Base-by-base conservation (phyloP, 1,140 invertebrate genomes). In the Saccostrea glomerata region DNA sequence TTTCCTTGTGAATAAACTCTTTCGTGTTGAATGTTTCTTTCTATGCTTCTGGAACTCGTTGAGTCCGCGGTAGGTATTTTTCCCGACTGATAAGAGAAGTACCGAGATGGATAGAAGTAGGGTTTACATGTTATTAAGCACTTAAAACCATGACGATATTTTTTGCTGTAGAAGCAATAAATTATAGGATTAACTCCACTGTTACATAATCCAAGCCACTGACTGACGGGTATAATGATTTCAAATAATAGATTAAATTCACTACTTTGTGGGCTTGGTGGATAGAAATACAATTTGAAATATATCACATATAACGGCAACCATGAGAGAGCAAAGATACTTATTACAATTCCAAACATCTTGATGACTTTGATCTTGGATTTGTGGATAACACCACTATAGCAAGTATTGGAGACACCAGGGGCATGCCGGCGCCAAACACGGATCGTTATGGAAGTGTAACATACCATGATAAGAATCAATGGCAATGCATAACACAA, bases 161-260 rank as follows among this genome's bases (percentile, higher is more conserved):
- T 99, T 92, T 98, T 98, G 94, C 98, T 99, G 96, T 99, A 98
- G 94, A 98, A 98, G 0, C 98, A 98, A 95, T 99, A 99, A 20
- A 99, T 96, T 73, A 99, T 97, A 0, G 98, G 98, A 95, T 99
- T 99, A 90, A 99, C 98, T 96, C 98, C 99, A 47, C 98, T 98
- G 94, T 99, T 99, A 25, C 98, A 98, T 0, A 98, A 97, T 0
- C 98, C 98, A 3, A 99, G 95, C 98, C 98, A 99, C 95, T 99
- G 98, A 0, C 98, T 98, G 25, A 99, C 96, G 0, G 98, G 98
- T 0, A 95, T 97, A 0, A 97, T 97, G 4, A 98, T 96, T 13
- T 97, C 96, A 2, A 98, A 95, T 23, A 98, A 95, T 83, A 98
- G 97, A 0, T 98, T 83, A 13, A 70, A 54, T 3, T 84, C 25